Percentiles rank a stretch among this genome's conserved stretches.
phyloP scores from a whole-genome alignment of 2,888 invertebrate genomes.

The Cancer borealis region DNA sequence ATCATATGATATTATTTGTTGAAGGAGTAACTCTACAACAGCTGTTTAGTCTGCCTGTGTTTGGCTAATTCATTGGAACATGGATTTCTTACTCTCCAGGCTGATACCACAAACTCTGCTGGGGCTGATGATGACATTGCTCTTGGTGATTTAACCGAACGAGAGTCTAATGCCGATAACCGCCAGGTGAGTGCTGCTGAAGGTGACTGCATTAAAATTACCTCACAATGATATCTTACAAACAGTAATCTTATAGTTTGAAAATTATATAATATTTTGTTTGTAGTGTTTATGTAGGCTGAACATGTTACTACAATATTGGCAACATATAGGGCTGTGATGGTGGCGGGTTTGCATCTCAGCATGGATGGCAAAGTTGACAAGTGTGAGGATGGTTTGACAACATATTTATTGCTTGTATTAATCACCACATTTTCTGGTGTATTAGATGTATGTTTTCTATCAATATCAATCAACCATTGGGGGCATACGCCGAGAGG shows the following conservation, averaged over 20 bases:
- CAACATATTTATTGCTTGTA: too few species aligned
- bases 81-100: constrained; percentile 43
- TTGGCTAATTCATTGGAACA: neutral
- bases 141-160: constrained; percentile 68
- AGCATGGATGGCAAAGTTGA: too few species aligned
- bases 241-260: neutral
- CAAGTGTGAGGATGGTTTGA: neutral
- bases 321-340: neutral
- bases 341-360: neutral
- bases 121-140: constrained; percentile 73
- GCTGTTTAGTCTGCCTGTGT: neutral
- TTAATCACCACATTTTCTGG: too few species aligned
- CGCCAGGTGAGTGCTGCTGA: constrained; percentile 22
- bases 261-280: neutral
- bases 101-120: constrained; percentile 70
- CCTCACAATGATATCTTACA: neutral
- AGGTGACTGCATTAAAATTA: neutral
- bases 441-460: too few species aligned
- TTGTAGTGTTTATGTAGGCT: neutral
- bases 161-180: constrained; percentile 39
- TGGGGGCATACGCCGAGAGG: too few species aligned
- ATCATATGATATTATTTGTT: too few species aligned
- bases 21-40: too few species aligned
- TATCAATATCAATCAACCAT: too few species aligned
- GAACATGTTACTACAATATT: neutral